Evolutionary conservation across 92 coral and sea anemone genomes (phyloP).

Genomic region (Palythoa caribaeorum): DNA sequence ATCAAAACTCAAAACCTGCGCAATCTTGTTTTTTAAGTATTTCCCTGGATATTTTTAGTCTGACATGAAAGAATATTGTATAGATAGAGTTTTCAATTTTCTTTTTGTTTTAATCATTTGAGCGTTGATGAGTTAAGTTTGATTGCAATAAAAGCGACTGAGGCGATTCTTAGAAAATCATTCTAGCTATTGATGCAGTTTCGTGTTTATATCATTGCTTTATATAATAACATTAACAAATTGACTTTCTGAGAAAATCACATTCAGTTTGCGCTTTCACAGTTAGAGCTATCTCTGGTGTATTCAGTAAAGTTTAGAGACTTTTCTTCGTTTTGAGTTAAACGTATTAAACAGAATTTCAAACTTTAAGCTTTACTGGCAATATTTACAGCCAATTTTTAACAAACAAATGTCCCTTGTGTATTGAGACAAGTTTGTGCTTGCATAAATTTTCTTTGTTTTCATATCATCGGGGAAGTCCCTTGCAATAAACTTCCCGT

Average conservation of each 20-base stretch:
- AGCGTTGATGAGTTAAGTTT: neutral
- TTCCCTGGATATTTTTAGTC: neutral
- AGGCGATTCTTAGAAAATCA: neutral
- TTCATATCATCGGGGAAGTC: slow-evolving; percentile 14
- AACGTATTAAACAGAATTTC: neutral
- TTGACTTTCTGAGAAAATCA: neutral
- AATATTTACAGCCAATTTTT: neutral
- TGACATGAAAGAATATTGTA: neutral
- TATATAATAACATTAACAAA: neutral
- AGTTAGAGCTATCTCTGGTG: neutral
- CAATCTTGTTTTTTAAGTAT: neutral
- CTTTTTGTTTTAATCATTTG: neutral
- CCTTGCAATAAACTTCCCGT: slow-evolving; percentile 36
- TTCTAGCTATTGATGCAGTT: slow-evolving; percentile 6
- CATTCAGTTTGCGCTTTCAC: neutral
- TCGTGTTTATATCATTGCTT: slow-evolving; percentile 47
- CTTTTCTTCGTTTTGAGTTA: neutral
- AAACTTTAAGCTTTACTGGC: neutral
- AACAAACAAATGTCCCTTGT: neutral
- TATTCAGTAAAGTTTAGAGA: neutral
- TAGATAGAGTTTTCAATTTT: neutral
- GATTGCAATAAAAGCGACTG: neutral
- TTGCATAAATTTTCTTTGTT: slow-evolving; percentile 36
- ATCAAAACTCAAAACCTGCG: neutral
- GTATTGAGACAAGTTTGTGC: slow-evolving; percentile 4